Evolutionary conservation across 2,888 invertebrate species (phyloP).

Genomic region (Thymelicus lineola): DNA sequence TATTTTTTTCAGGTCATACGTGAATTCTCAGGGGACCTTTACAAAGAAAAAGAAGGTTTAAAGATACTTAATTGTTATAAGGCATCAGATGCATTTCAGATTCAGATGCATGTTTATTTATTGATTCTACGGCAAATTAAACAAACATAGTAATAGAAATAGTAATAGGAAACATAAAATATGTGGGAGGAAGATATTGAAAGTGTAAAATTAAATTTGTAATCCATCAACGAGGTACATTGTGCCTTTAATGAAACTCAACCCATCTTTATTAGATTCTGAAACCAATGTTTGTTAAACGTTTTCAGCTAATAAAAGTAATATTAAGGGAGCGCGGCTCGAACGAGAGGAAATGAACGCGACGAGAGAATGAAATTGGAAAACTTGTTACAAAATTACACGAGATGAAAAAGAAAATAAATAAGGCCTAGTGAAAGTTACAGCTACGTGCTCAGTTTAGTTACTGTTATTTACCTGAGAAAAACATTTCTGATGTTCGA

Average conservation of each 20-base stretch:
- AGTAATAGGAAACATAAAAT: not conserved
- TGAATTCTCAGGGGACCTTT: no score
- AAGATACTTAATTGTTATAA: no score
- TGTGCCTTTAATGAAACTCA: constrained; percentile 63
- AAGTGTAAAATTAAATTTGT: constrained; percentile 14
- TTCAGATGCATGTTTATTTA: no score
- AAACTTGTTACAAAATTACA: constrained; percentile 83
- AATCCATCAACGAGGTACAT: constrained; percentile 39
- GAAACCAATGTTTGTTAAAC: constrained; percentile 82
- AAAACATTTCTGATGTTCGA: constrained; percentile 49
- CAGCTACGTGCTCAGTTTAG: constrained; percentile 57
- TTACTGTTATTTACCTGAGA: constrained; percentile 53
- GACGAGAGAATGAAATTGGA: constrained; percentile 83
- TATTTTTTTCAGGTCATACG: no score
- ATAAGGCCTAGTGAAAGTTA: constrained; percentile 73
- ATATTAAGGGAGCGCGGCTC: constrained; percentile 74
- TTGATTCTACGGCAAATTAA: not conserved
- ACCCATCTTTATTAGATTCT: constrained; percentile 73
- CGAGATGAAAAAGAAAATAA: constrained; percentile 78
- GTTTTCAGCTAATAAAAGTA: constrained; percentile 83
- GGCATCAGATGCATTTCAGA: no score
- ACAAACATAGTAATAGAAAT: not conserved
- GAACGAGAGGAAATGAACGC: constrained; percentile 81
- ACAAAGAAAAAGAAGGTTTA: no score
- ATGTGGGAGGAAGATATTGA: not conserved